These are phyloP conservation scores for Latrodectus elegans DNA, from an alignment of 2,888 invertebrate species.

Conservation along the genomic window DNA sequence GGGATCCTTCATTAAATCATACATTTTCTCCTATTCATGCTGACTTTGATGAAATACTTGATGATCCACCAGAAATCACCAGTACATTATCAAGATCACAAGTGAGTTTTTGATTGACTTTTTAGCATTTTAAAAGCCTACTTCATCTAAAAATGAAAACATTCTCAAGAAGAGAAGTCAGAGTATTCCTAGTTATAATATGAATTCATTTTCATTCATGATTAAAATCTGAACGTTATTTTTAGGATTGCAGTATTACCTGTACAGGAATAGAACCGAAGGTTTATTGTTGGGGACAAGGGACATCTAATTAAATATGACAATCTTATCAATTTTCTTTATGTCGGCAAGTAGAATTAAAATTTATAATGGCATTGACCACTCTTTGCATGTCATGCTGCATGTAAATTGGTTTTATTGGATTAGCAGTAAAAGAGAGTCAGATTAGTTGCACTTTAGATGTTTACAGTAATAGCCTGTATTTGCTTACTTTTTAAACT, in stretches of 20 bases:
- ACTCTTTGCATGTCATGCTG: constrained; percentile 29
- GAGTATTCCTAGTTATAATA: too few species aligned
- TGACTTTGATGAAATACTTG: constrained; percentile 57
- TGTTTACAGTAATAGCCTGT: background rate
- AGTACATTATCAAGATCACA: constrained; percentile 44
- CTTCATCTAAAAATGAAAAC: too few species aligned
- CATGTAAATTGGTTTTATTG: constrained; percentile 26
- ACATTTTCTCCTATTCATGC: constrained; percentile 35
- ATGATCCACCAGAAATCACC: constrained; percentile 47
- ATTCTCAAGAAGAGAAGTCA: too few species aligned
- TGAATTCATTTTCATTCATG: too few species aligned
- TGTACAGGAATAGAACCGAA: constrained; percentile 52
- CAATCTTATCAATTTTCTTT: constrained; percentile 36
- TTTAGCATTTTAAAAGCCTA: too few species aligned
- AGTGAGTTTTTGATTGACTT: constrained; percentile 18
- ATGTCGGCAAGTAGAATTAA: constrained; percentile 50
- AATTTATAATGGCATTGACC: background rate
- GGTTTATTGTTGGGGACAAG: constrained; percentile 64
- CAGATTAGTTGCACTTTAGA: constrained; percentile 38
- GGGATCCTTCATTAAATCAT: constrained; percentile 36
- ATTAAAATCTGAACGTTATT: constrained; percentile 13
- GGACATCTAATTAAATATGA: constrained; percentile 50
- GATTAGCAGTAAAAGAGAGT: too few species aligned
- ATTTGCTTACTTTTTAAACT: too few species aligned
- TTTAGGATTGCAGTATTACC: constrained; percentile 63